Percentiles rank a stretch among this genome's conserved stretches.
Conservation (phyloP, 2,888 invertebrate genomes). For the Tyria jacobaeae region DNA sequence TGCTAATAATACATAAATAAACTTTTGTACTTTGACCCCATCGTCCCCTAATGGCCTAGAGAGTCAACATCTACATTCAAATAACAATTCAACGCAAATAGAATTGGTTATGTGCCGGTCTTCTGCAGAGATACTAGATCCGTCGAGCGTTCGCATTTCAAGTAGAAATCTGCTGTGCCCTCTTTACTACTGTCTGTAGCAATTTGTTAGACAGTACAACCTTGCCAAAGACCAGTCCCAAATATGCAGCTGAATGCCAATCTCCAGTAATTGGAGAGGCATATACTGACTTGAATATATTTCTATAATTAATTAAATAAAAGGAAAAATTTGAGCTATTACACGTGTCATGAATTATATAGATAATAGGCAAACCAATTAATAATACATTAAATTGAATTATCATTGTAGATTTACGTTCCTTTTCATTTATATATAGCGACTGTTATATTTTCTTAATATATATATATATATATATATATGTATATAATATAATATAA, state of each 20-base stretch:
- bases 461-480: no score
- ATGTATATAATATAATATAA: no score
- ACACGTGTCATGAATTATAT: slow-evolving; percentile 13
- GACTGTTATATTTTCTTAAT: no score
- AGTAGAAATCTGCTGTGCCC: background rate
- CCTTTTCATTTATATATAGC: background rate
- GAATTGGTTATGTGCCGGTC: no score
- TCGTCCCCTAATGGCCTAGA: no score
- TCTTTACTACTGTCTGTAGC: background rate
- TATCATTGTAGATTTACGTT: background rate
- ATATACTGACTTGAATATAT: background rate
- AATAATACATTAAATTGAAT: slow-evolving; percentile 9
- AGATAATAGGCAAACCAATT: slow-evolving; percentile 6
- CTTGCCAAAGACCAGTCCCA: no score
- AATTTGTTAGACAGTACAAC: background rate
- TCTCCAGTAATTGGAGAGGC: no score
- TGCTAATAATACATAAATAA: no score
- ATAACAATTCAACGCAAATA: no score
- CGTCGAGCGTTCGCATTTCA: background rate
- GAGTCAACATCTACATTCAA: no score
- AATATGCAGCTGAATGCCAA: no score
- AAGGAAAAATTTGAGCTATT: slow-evolving; percentile 3
- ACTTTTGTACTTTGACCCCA: no score
- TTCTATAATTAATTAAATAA: background rate
- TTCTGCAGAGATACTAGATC: background rate